A percentile compares a stretch with the other conserved stretches of the same genome.
Conservation (phyloP, 2,888 invertebrate genomes). For the Cryptocheilus praepositus region DNA sequence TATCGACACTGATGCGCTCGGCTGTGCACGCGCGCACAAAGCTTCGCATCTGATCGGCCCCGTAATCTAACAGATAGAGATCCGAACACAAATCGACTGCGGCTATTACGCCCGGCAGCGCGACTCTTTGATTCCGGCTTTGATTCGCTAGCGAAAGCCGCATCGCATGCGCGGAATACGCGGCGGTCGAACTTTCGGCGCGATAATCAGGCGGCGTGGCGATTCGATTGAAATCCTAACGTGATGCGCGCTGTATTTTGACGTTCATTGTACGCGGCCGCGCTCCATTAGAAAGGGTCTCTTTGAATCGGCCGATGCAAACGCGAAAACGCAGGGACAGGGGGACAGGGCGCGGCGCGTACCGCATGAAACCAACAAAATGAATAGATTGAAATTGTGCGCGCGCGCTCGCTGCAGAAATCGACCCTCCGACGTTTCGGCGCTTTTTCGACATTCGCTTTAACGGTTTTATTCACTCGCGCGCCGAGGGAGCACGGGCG, state of each 20-base stretch:
- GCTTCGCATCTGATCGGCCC: too few relatives aligned
- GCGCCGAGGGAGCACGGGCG: neutral
- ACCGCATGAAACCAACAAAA: conserved; percentile 3
- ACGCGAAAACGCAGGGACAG: conserved; percentile 20
- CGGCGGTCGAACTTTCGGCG: too few relatives aligned
- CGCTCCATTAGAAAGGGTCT: conserved; percentile 50
- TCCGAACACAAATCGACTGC: too few relatives aligned
- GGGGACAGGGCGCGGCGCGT: neutral
- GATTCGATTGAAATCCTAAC: neutral
- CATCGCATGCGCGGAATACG: too few relatives aligned
- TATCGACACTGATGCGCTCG: conserved; percentile 24
- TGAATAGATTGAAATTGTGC: conserved; percentile 1
- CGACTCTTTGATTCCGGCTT: too few relatives aligned
- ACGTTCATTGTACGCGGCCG: conserved; percentile 10
- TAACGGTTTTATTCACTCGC: too few relatives aligned
- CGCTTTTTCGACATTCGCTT: neutral
- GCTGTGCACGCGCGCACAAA: conserved; percentile 5
- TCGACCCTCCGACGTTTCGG: neutral
- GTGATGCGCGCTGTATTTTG: conserved; percentile 15
- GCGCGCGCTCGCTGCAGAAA: neutral
- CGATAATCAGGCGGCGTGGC: too few relatives aligned
- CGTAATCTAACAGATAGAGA: too few relatives aligned
- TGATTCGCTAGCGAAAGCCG: too few relatives aligned
- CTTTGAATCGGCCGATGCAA: conserved; percentile 42
- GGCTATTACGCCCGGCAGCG: too few relatives aligned